phyloP scores from a whole-genome alignment of 2,888 invertebrate species.

The Ctena decussata region DNA sequence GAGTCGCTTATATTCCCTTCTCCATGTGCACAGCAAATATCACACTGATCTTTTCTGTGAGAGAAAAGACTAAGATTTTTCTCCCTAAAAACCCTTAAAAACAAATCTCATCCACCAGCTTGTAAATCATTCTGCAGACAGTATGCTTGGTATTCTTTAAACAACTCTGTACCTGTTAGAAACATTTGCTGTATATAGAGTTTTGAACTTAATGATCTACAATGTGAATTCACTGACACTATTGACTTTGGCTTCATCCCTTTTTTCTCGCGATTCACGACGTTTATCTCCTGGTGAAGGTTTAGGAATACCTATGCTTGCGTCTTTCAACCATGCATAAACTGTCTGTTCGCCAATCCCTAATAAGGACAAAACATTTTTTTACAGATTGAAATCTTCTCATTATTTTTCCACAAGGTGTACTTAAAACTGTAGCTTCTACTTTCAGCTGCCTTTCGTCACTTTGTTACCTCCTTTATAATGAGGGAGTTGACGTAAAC shows the following conservation, averaged over 20 bases:
- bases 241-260: not conserved
- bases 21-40: conserved; percentile 50
- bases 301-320: not conserved
- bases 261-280: not conserved
- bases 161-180: conserved; percentile 30
- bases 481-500: conserved; percentile 1
- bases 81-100: conserved; percentile 42
- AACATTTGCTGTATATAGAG: conserved; percentile 48
- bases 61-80: conserved; percentile 42
- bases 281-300: not conserved
- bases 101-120: not conserved
- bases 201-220: conserved; percentile 43
- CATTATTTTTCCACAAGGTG: conserved; percentile 27
- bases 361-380: conserved; percentile 63
- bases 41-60: conserved; percentile 60
- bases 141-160: conserved; percentile 20
- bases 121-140: not conserved
- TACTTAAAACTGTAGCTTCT: conserved; percentile 19
- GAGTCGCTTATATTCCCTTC: conserved; percentile 51
- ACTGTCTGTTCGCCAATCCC: conserved; percentile 56
- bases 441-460: not conserved
- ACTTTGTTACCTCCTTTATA: not conserved
- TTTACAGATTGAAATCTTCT: conserved; percentile 54
- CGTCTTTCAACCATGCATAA: conserved; percentile 42
- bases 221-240: conserved; percentile 22